Evolutionary conservation across 2,797 vertebrate genomes (phyloP).

Genomic region (Ctenopoma kingsleyae): DNA sequence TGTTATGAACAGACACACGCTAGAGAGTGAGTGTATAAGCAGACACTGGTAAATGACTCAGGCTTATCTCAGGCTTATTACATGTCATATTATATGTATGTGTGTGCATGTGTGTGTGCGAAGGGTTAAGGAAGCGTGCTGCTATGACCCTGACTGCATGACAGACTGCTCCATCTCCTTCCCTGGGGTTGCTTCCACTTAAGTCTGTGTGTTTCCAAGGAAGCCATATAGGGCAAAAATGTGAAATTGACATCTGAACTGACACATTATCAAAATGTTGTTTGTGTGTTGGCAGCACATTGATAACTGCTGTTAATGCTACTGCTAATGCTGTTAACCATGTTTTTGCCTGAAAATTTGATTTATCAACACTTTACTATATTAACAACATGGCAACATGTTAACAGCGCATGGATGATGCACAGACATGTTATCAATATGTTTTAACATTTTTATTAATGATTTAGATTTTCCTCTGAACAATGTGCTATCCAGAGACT

Average conservation of each 20-base stretch:
- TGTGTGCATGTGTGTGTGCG: conserved; percentile 6
- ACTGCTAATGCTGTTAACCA: too few species aligned
- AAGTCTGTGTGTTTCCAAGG: conserved; percentile 2
- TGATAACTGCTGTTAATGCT: background rate
- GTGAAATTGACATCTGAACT: background rate
- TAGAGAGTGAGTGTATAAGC: background rate
- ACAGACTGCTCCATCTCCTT: conserved; percentile 58
- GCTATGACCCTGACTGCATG: conserved; percentile 59
- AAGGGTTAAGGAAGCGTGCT: conserved; percentile 38
- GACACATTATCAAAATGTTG: background rate
- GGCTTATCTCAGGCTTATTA: background rate
- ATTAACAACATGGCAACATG: background rate
- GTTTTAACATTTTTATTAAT: too few species aligned
- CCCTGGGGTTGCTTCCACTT: conserved; percentile 26
- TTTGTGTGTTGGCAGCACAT: background rate
- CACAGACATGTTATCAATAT: too few species aligned
- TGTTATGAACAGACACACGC: background rate
- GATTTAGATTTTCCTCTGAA: background rate
- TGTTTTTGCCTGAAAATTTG: too few species aligned
- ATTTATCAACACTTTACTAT: too few species aligned
- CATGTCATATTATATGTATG: background rate
- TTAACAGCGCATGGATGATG: background rate
- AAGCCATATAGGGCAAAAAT: background rate
- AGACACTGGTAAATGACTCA: background rate
- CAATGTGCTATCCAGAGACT: too few species aligned